Conservation (phyloP, 2,888 invertebrate genomes). For the Dryomyza anilis region DNA sequence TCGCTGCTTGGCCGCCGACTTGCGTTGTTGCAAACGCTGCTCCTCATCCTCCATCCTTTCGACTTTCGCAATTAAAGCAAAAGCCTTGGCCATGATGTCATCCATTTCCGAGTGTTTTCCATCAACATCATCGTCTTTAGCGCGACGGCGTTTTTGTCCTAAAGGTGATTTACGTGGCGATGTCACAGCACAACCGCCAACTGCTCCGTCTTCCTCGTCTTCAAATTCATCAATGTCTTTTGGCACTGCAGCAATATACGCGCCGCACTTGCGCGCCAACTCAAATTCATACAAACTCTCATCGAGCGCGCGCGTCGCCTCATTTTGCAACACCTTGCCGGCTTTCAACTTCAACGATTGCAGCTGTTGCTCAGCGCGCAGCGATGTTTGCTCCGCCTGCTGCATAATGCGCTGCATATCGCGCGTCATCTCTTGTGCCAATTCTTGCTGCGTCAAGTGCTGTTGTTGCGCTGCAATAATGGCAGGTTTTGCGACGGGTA, state of each 20-base stretch:
- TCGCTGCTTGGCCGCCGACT: not conserved
- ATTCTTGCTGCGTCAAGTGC: not conserved
- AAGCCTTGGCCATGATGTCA: conserved; percentile 39
- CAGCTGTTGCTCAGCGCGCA: conserved; percentile 35
- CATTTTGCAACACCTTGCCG: conserved; percentile 14
- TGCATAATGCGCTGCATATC: conserved; percentile 36
- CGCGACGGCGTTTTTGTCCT: conserved; percentile 25
- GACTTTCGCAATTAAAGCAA: conserved; percentile 37
- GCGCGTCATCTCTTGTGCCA: not conserved
- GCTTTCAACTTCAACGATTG: conserved; percentile 26
- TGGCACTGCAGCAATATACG: conserved; percentile 31
- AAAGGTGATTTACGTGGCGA: conserved; percentile 11
- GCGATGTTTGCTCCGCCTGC: conserved; percentile 39
- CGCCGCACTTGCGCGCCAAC: conserved; percentile 40
- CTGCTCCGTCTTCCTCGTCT: not conserved
- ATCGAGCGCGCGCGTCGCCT: conserved; percentile 39
- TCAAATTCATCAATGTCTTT: conserved; percentile 29
- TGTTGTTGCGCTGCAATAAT: not conserved
- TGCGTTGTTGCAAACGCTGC: not conserved
- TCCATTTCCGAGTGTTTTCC: conserved; percentile 24
- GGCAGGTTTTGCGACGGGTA: not conserved
- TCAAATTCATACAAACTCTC: conserved; percentile 43
- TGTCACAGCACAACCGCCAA: not conserved
- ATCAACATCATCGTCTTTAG: no score
- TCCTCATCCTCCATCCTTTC: conserved; percentile 45